Percentiles rank a stretch among this genome's conserved stretches.
These are phyloP conservation scores for Pomacea canaliculata DNA, from an alignment of 2,888 invertebrate species.

Conservation along the genomic window DNA sequence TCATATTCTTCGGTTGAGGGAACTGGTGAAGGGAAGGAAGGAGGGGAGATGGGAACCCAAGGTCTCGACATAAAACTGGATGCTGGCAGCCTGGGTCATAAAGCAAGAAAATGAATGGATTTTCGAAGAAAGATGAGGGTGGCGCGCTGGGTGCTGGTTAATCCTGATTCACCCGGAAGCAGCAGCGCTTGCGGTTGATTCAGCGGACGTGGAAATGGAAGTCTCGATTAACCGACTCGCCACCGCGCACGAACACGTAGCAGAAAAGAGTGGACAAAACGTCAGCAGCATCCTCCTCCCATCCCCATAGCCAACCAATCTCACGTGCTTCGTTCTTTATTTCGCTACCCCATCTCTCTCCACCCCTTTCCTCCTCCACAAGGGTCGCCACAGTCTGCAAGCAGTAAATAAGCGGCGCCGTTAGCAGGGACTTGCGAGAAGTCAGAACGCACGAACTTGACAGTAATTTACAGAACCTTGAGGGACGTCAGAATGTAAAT, in stretches of 20 bases:
- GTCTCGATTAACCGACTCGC: background rate
- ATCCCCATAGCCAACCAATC: too few relatives aligned
- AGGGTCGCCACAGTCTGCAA: too few relatives aligned
- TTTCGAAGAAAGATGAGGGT: background rate
- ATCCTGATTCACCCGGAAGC: background rate
- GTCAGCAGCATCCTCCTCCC: too few relatives aligned
- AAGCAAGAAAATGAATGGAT: background rate
- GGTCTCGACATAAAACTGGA: background rate
- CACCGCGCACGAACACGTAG: background rate
- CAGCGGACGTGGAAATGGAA: background rate
- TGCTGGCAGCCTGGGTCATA: background rate
- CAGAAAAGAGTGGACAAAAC: background rate
- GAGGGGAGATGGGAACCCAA: slow-evolving; percentile 1
- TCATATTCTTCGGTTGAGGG: background rate
- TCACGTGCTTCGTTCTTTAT: too few relatives aligned
- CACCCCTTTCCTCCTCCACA: too few relatives aligned
- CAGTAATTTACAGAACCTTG: too few relatives aligned
- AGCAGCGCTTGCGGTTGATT: background rate
- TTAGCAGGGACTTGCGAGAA: background rate
- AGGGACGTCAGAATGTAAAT: too few relatives aligned
- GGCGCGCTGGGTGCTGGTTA: background rate
- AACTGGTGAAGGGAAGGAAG: background rate
- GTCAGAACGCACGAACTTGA: too few relatives aligned
- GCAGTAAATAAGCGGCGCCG: background rate
- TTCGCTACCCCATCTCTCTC: too few relatives aligned